Evolutionary conservation across 2,113 vertebrate genomes (phyloP).

Genomic region (Verasper variegatus): DNA sequence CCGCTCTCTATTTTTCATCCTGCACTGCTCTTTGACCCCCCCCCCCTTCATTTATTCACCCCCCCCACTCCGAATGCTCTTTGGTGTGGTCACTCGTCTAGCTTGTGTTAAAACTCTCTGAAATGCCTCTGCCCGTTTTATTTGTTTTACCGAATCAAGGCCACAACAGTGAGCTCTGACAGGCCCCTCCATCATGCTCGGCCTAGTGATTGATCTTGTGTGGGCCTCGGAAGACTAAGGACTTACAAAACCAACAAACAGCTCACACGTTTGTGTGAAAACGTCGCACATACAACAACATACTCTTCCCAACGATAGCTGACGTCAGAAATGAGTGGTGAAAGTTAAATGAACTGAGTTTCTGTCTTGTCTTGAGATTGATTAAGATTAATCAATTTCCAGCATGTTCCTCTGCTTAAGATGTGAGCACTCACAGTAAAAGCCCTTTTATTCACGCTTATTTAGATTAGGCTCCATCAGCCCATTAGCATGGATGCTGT

Average conservation of each 20-base stretch:
- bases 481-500: slow-evolving; percentile 67
- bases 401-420: slow-evolving; percentile 40
- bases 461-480: slow-evolving; percentile 70
- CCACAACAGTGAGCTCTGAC: slow-evolving; percentile 72
- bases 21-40: slow-evolving; percentile 48
- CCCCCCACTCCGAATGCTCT: slow-evolving; percentile 28
- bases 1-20: slow-evolving; percentile 46
- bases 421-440: slow-evolving; percentile 61
- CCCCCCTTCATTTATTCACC: slow-evolving; percentile 29
- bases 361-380: slow-evolving; percentile 26
- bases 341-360: slow-evolving; percentile 50
- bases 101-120: slow-evolving; percentile 52
- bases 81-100: slow-evolving; percentile 58
- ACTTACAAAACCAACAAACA: slow-evolving; percentile 43
- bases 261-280: slow-evolving; percentile 10
- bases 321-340: slow-evolving; percentile 29
- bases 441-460: slow-evolving; percentile 71
- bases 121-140: slow-evolving; percentile 65
- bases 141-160: slow-evolving; percentile 81
- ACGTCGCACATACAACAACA: background rate
- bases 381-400: slow-evolving; percentile 50
- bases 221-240: slow-evolving; percentile 69
- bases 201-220: slow-evolving; percentile 78
- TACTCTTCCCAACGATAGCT: background rate
- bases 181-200: slow-evolving; percentile 79